These are phyloP conservation scores for Sandelia bainsii DNA, from an alignment of 2,797 vertebrate species.

Conservation along the genomic window DNA sequence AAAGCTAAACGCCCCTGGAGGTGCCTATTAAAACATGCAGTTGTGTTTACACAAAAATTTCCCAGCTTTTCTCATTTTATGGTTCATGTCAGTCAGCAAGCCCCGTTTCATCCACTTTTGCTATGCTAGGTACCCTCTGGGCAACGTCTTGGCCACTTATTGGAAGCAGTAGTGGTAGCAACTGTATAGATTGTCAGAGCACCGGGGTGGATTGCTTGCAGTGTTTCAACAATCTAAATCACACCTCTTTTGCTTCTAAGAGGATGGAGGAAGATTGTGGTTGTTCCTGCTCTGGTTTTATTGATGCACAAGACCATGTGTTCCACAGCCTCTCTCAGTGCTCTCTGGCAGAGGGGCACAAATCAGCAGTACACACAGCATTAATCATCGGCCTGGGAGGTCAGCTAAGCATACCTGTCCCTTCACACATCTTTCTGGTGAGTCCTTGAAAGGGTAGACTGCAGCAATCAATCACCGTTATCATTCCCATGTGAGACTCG, in stretches of 20 bases:
- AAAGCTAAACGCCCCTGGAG: constrained; percentile 62
- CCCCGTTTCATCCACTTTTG: constrained; percentile 61
- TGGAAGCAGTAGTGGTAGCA: constrained; percentile 64
- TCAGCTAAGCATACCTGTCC: constrained; percentile 73
- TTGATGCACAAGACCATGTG: constrained; percentile 53
- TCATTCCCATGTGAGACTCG: constrained; percentile 61
- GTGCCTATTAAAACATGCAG: constrained; percentile 62
- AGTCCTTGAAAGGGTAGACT: constrained; percentile 78
- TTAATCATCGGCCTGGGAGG: constrained; percentile 80
- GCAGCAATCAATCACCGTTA: constrained; percentile 77
- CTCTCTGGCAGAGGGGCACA: constrained; percentile 63
- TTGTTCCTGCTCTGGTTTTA: constrained; percentile 53
- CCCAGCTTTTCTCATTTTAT: constrained; percentile 71
- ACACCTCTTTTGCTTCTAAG: constrained; percentile 53
- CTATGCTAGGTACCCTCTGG: constrained; percentile 53
- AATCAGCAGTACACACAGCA: constrained; percentile 73
- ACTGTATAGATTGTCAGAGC: constrained; percentile 54
- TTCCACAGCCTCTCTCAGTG: constrained; percentile 45
- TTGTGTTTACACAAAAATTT: constrained; percentile 75
- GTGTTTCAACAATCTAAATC: constrained; percentile 72
- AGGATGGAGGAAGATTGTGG: constrained; percentile 42
- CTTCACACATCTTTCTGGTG: constrained; percentile 61
- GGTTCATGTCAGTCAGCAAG: constrained; percentile 63
- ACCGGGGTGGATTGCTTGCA: constrained; percentile 50
- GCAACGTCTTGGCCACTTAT: constrained; percentile 66